These are phyloP conservation scores for Microcebus griseorufus DNA, from an alignment of 2,113 vertebrate species.

Conservation along the genomic window DNA sequence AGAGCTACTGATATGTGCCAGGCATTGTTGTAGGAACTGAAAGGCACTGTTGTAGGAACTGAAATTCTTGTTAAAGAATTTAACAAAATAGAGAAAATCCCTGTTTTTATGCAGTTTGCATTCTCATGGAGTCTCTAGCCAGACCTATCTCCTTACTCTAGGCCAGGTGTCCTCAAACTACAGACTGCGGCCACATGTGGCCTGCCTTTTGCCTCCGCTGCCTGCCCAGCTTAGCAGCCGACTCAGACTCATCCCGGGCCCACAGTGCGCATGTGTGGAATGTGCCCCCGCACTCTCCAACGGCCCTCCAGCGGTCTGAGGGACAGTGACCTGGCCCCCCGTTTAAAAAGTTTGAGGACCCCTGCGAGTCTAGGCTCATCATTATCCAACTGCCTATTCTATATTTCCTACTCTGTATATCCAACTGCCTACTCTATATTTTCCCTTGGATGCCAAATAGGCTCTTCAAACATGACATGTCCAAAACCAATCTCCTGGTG, in stretches of 20 bases:
- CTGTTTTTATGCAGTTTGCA: background rate
- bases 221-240: too few species aligned
- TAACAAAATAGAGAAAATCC: background rate
- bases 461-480: background rate
- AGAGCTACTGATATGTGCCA: background rate
- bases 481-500: background rate
- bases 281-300: too few species aligned
- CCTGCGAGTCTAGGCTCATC: too few species aligned
- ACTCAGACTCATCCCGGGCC: too few species aligned
- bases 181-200: too few species aligned
- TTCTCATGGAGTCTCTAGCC: background rate
- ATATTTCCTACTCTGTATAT: background rate
- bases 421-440: background rate
- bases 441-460: background rate
- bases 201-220: too few species aligned
- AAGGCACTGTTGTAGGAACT: background rate
- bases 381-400: too few species aligned
- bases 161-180: background rate
- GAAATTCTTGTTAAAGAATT: background rate
- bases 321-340: too few species aligned
- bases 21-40: background rate
- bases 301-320: too few species aligned
- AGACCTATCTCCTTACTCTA: background rate
- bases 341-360: too few species aligned
- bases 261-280: too few species aligned